Evolutionary conservation across 2,113 vertebrate genomes (phyloP).

Genomic region (Menidia beryllina): DNA sequence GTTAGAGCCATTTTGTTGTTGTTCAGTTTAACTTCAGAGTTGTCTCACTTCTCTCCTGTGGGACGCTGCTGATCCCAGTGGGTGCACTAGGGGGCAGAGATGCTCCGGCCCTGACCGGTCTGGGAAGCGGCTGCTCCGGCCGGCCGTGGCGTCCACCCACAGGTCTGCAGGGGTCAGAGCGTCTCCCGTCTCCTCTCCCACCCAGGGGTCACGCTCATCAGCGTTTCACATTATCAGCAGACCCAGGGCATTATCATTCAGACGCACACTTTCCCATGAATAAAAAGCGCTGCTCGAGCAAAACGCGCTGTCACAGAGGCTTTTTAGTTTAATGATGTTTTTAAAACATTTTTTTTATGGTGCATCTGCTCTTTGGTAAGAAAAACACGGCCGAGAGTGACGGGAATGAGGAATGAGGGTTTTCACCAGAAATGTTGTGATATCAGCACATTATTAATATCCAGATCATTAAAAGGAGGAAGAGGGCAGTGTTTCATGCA

Average conservation of each 20-base stretch:
- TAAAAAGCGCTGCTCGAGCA: conserved; percentile 42
- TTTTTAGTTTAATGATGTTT: conserved; percentile 68
- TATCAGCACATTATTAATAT: conserved; percentile 37
- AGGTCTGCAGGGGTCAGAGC: conserved; percentile 27
- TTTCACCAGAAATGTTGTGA: conserved; percentile 41
- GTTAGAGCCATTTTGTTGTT: too few species aligned
- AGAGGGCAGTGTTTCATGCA: conserved; percentile 41
- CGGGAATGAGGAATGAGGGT: conserved; percentile 59
- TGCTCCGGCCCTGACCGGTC: conserved; percentile 47
- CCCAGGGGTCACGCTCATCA: conserved; percentile 29
- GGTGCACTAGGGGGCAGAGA: conserved; percentile 65
- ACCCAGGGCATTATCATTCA: conserved; percentile 43
- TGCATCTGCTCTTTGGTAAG: conserved; percentile 62
- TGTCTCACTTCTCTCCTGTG: neutral
- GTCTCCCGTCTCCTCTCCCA: conserved; percentile 7
- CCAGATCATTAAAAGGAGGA: conserved; percentile 37
- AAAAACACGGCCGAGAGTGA: conserved; percentile 50
- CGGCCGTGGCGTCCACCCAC: conserved; percentile 22
- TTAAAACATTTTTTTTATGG: conserved; percentile 46
- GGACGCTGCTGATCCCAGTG: conserved; percentile 13
- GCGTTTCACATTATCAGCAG: conserved; percentile 3
- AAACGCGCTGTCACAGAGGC: conserved; percentile 53
- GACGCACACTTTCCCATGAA: conserved; percentile 40
- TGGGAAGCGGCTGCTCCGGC: conserved; percentile 14
- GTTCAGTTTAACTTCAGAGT: neutral